Conservation (phyloP, 2,888 invertebrate genomes). For the Volucella zonaria region DNA sequence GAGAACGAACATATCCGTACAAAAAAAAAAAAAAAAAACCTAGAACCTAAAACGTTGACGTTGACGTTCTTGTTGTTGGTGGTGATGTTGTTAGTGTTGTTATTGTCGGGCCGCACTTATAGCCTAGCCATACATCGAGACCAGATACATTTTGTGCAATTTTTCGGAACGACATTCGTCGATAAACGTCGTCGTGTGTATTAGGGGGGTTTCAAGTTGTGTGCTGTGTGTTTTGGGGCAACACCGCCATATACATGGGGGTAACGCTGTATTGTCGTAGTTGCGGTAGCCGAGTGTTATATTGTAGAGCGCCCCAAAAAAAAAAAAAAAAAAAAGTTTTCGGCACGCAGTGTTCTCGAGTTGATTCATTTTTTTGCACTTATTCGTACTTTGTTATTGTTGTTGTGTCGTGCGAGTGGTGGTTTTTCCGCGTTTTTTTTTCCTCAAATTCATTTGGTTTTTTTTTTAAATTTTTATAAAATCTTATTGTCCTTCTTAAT, state of each 20-base stretch:
- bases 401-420: constrained; percentile 58
- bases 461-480: constrained; percentile 41
- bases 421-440: constrained; percentile 58
- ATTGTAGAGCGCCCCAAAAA: constrained; percentile 38
- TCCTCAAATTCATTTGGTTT: constrained; percentile 35
- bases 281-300: constrained; percentile 30
- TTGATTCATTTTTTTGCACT: constrained; percentile 47
- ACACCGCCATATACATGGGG: constrained; percentile 47
- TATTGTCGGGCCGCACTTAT: constrained; percentile 4
- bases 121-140: constrained; percentile 39
- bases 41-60: constrained; percentile 44
- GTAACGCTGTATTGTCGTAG: constrained; percentile 38
- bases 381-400: constrained; percentile 49
- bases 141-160: constrained; percentile 61
- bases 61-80: constrained; percentile 22
- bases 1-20: constrained; percentile 8
- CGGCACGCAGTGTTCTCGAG: constrained; percentile 54
- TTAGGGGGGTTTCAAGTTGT: constrained; percentile 29
- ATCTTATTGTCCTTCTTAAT: background rate
- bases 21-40: constrained; percentile 4
- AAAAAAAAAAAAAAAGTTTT: constrained; percentile 14
- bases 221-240: constrained; percentile 59
- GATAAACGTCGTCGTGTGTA: constrained; percentile 64
- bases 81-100: constrained; percentile 32
- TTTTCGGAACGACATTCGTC: constrained; percentile 62